Percentiles rank a stretch among this genome's conserved stretches.
Evolutionary conservation across 1,140 invertebrate genomes (phyloP).

Genomic region (Drosophila chauvacae): DNA sequence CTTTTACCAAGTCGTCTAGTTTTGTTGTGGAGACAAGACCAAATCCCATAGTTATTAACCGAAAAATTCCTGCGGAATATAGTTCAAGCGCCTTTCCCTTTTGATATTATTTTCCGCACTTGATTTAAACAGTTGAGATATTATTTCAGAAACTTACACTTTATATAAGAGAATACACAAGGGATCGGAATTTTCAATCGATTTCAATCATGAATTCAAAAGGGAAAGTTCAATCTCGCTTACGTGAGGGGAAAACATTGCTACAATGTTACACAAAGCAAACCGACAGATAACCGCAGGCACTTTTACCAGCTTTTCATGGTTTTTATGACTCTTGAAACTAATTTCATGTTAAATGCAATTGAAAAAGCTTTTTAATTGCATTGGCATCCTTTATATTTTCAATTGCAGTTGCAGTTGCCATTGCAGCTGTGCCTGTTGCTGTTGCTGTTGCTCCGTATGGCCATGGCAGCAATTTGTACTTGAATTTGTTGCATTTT

Average conservation of each 20-base stretch:
- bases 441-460: conserved; percentile 10
- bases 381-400: conserved; percentile 43
- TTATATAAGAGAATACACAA: not conserved
- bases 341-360: conserved; percentile 54
- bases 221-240: conserved; percentile 23
- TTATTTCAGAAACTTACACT: not conserved
- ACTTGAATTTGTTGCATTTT: conserved; percentile 52
- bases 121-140: not conserved
- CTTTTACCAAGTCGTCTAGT: conserved; percentile 30
- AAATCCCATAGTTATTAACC: conserved; percentile 5
- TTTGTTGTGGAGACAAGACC: not conserved
- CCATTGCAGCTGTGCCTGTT: conserved; percentile 7
- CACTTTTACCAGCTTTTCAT: conserved; percentile 45
- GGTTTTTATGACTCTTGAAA: conserved; percentile 47
- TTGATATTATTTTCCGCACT: not conserved
- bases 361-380: conserved; percentile 54
- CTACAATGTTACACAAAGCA: conserved; percentile 37
- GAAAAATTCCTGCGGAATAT: not conserved
- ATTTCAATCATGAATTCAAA: conserved; percentile 31
- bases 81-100: not conserved
- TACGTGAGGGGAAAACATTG: conserved; percentile 7
- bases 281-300: conserved; percentile 47
- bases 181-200: conserved; percentile 15
- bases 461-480: conserved; percentile 23
- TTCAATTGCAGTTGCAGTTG: conserved; percentile 25